Conservation (phyloP, 2,888 invertebrate genomes). For the Willowsia nigromaculata region DNA sequence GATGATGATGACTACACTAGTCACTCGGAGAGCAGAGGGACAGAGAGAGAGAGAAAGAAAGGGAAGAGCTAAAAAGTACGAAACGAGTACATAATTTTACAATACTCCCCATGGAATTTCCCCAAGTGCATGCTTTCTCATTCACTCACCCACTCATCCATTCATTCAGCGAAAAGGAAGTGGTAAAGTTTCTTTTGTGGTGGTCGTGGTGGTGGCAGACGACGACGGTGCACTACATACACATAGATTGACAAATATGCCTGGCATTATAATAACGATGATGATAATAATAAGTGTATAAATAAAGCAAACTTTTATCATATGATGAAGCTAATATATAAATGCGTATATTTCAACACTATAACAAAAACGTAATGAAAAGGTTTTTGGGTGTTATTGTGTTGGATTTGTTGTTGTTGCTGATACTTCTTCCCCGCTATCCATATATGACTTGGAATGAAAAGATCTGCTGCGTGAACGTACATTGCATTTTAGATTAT, state of each 20-base stretch:
- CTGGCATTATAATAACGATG: constrained; percentile 2
- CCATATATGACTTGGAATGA: constrained; percentile 4
- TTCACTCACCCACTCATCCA: constrained; percentile 37
- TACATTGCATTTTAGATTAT: constrained; percentile 14
- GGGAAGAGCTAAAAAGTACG: constrained; percentile 36
- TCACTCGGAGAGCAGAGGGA: neutral
- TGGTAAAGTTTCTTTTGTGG: constrained; percentile 51
- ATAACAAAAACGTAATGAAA: constrained; percentile 9
- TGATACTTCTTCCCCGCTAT: neutral
- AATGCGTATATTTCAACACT: constrained; percentile 22
- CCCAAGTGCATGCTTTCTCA: constrained; percentile 24
- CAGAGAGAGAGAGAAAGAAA: constrained; percentile 1
- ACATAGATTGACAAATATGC: constrained; percentile 43
- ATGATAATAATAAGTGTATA: neutral
- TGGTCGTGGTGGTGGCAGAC: neutral
- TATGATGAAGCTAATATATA: constrained; percentile 5
- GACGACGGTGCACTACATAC: neutral
- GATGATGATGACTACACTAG: constrained; percentile 1
- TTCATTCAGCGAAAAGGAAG: constrained; percentile 47
- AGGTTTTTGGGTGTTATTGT: neutral
- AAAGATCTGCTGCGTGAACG: constrained; percentile 10
- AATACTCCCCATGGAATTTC: constrained; percentile 63
- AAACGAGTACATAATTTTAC: constrained; percentile 57
- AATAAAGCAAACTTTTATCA: neutral
- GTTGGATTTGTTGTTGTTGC: neutral